Base-by-base conservation (phyloP, 2,113 vertebrate genomes). In the Hiodon tergisus region DNA sequence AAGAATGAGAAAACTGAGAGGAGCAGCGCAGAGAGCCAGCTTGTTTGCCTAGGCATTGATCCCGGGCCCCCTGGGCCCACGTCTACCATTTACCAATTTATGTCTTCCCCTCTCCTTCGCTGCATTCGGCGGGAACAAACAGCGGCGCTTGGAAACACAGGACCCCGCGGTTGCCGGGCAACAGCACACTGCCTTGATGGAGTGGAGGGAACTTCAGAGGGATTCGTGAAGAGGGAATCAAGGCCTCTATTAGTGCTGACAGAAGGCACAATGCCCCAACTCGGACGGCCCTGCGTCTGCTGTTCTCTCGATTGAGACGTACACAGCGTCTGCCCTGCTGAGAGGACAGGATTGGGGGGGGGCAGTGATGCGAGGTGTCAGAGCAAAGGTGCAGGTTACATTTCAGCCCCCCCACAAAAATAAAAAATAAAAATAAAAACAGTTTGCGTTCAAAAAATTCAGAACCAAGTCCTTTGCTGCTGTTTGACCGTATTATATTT, bases 41-140 rank as follows among this genome's bases (percentile, higher is more conserved):
- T 80, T 87, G 84, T 83, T 86, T 86, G 82, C 82, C 84, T 80
- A 80, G 77, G 80, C 86, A 89, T 89, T 83, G 87, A 89, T 89
- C 86, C 83, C 78, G 78, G 79, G 80, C 83, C 88, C 81, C 87
- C 81, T 14, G 85, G 85, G 82, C 83, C 83, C 80, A 77, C 80
- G 76, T 85, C 86, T 88, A 85, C 86, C 85, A 84, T 88, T 90
- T 87, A 87, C 88, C 88, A 89, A 88, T 90, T 87, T 89, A 84
- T 87, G 84, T 85, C 83, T 86, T 86, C 58, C 73, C 78, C 82
- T 85, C 84, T 84, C 86, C 73, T 74, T 76, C 77, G 78, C 84
- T 85, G 88, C 83, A 78, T 86, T 89, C 78, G 76, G 65, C 78
- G 83, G 87, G 87, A 90, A 89, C 88, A 89, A 86, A 86, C 85